These are phyloP conservation scores for Mastomys coucha DNA, from an alignment of 2,113 vertebrate genomes.

Conservation along the genomic window DNA sequence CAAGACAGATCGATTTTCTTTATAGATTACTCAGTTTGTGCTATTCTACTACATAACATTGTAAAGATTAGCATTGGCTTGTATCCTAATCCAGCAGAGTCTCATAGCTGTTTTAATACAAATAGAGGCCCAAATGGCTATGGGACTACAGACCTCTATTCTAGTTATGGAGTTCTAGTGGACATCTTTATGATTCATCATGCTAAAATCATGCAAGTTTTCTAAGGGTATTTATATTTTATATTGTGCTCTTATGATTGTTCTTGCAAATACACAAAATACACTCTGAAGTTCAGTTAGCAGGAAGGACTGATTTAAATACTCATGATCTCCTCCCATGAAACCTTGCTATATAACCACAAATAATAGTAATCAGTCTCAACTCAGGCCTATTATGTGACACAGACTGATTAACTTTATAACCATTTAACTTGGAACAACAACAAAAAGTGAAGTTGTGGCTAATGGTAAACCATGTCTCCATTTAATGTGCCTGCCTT, in stretches of 20 bases:
- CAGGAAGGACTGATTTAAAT: background rate
- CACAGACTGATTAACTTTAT: background rate
- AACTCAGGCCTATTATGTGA: background rate
- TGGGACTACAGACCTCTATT: background rate
- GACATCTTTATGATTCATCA: background rate
- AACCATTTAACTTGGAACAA: background rate
- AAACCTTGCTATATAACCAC: background rate
- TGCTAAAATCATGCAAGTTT: background rate
- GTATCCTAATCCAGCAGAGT: background rate
- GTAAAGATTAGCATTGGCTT: background rate
- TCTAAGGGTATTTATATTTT: background rate
- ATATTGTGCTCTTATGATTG: background rate
- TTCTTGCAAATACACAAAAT: background rate
- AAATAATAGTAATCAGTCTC: background rate
- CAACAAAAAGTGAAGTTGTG: background rate
- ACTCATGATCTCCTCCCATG: background rate
- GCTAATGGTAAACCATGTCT: background rate
- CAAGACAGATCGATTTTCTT: background rate
- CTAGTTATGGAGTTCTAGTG: background rate
- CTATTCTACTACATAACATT: background rate
- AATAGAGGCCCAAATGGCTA: background rate
- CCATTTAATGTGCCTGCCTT: background rate
- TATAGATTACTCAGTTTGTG: background rate
- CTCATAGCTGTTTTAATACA: background rate
- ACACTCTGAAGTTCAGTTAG: background rate